Percentiles rank a stretch among this genome's conserved stretches.
Evolutionary conservation across 64 coral and sea anemone genomes (phyloP).

Genomic region (Stylophora pistillata): DNA sequence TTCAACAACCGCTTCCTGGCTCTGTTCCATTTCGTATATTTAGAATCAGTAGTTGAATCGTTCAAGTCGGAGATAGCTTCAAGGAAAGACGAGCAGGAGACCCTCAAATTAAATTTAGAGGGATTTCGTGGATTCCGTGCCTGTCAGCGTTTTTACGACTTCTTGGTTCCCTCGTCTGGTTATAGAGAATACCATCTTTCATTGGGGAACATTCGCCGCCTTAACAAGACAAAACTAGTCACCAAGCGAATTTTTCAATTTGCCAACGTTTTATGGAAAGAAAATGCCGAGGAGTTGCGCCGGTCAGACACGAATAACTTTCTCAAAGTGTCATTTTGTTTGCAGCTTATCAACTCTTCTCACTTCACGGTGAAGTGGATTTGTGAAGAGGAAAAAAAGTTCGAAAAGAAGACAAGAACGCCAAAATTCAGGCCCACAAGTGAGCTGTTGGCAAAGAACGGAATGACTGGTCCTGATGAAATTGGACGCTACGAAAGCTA

Average conservation of each 20-base stretch:
- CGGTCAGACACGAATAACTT: slow-evolving; percentile 62
- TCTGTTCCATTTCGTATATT: slow-evolving; percentile 56
- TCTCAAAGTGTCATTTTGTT: slow-evolving; percentile 63
- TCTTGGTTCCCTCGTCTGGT: slow-evolving; percentile 63
- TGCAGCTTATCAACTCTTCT: slow-evolving; percentile 46
- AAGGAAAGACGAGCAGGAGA: background rate
- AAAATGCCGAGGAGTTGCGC: background rate
- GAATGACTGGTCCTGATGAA: slow-evolving; percentile 6
- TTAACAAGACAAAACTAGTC: slow-evolving; percentile 39
- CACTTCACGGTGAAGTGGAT: slow-evolving; percentile 18
- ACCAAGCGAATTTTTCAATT: slow-evolving; percentile 43
- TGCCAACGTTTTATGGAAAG: slow-evolving; percentile 35
- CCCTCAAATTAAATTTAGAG: background rate
- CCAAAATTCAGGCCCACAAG: background rate
- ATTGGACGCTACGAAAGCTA: slow-evolving; percentile 61
- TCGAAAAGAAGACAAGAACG: slow-evolving; percentile 1
- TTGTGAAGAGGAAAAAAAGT: slow-evolving; percentile 63
- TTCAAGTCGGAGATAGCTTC: slow-evolving; percentile 15
- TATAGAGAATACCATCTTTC: slow-evolving; percentile 13
- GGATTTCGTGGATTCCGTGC: slow-evolving; percentile 33
- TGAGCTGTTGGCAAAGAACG: slow-evolving; percentile 33
- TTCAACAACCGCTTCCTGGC: slow-evolving; percentile 57
- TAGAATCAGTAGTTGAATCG: slow-evolving; percentile 57
- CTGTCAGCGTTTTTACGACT: slow-evolving; percentile 51
- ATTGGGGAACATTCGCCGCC: background rate